Evolutionary conservation across 2,888 invertebrate genomes (phyloP).

Genomic region (Oithona nana): DNA sequence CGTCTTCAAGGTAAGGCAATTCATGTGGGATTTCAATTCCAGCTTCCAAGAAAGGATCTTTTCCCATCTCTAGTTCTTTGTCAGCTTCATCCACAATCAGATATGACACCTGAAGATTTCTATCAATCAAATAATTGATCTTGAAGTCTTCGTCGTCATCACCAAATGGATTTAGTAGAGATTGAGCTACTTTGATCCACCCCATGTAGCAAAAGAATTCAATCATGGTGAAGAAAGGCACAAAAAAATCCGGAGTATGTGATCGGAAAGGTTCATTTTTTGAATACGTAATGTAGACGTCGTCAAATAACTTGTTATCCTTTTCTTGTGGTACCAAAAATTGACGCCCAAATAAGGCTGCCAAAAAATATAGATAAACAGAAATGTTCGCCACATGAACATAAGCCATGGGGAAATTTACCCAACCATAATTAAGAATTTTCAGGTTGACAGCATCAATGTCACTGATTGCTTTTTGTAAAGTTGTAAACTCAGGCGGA

Average conservation of each 20-base stretch:
- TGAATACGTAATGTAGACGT: constrained; percentile 22
- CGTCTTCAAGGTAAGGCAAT: no score
- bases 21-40: constrained; percentile 4
- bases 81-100: no score
- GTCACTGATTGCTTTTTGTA: constrained; percentile 8
- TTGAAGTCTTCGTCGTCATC: no score
- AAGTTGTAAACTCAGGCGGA: constrained; percentile 11
- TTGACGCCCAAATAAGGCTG: constrained; percentile 68
- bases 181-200: constrained; percentile 42
- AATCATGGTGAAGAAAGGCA: constrained; percentile 21
- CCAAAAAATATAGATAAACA: constrained; percentile 71
- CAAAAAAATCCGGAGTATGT: constrained; percentile 20
- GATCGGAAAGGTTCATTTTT: constrained; percentile 23
- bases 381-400: constrained; percentile 58
- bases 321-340: constrained; percentile 38
- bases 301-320: not conserved
- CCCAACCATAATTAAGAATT: constrained; percentile 4
- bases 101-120: constrained; percentile 32
- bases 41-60: constrained; percentile 14
- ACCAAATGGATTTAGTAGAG: constrained; percentile 79
- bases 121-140: no score
- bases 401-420: constrained; percentile 7
- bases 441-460: not conserved
- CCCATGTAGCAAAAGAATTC: constrained; percentile 21
- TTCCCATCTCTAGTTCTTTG: constrained; percentile 3